Evolutionary conservation across 2,113 vertebrate species (phyloP).

Genomic region (Apodemus sylvaticus): DNA sequence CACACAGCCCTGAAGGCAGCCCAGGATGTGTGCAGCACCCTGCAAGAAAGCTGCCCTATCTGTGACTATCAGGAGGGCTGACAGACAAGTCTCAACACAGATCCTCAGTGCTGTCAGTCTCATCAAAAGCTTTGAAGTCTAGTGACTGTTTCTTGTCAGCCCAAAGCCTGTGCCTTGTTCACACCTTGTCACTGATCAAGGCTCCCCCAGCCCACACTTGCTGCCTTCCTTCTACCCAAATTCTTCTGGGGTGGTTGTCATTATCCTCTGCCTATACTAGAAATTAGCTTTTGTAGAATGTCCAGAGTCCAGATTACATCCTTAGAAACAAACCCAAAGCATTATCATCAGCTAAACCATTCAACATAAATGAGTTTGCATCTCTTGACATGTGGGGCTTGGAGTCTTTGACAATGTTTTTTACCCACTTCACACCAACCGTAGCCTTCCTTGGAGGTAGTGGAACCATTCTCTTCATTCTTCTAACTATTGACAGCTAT

Average conservation of each 20-base stretch:
- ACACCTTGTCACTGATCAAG: neutral
- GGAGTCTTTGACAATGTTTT: neutral
- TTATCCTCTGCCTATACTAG: neutral
- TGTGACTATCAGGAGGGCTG: neutral
- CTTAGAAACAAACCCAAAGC: neutral
- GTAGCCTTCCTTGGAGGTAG: neutral
- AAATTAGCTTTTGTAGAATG: neutral
- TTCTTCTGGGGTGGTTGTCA: neutral
- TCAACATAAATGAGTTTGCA: neutral
- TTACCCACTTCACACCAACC: neutral
- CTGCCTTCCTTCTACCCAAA: neutral
- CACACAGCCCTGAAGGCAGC: neutral
- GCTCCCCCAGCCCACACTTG: neutral
- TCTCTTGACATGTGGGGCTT: neutral
- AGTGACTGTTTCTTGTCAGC: neutral
- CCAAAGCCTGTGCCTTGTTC: neutral
- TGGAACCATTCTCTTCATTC: constrained; percentile 1
- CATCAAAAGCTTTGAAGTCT: neutral
- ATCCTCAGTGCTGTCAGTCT: neutral
- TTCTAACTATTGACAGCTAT: neutral
- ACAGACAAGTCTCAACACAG: neutral
- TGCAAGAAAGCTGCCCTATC: neutral
- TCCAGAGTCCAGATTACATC: neutral
- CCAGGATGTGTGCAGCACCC: neutral
- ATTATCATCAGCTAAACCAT: neutral